phyloP scores from a whole-genome alignment of 2,113 vertebrate genomes.

The Picathartes gymnocephalus region DNA sequence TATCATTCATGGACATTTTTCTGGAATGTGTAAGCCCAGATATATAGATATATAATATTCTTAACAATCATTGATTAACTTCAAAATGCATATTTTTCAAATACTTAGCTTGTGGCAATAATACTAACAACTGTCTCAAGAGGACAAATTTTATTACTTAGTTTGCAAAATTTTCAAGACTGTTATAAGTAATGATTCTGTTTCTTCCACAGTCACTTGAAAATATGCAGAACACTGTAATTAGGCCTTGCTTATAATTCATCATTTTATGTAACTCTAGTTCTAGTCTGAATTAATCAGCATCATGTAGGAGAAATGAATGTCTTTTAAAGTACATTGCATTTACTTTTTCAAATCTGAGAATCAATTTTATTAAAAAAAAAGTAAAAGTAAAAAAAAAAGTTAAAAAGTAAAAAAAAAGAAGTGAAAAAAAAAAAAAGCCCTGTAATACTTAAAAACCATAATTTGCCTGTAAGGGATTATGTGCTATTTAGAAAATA shows the following conservation, averaged over 20 bases:
- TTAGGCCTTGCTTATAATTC: not conserved
- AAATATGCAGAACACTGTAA: not conserved
- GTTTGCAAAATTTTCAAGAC: not conserved
- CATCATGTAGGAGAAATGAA: not conserved
- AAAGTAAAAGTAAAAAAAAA: not conserved
- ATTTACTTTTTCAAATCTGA: not conserved
- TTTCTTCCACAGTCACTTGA: not conserved
- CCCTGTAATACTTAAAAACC: not conserved
- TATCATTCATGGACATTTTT: not conserved
- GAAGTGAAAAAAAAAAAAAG: too few relatives aligned
- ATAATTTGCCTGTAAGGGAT: not conserved
- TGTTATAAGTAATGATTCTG: not conserved
- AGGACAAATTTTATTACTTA: not conserved
- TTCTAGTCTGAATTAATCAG: not conserved
- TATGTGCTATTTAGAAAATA: not conserved
- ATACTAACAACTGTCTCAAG: not conserved
- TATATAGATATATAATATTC: not conserved
- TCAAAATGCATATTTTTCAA: not conserved
- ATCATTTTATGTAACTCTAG: not conserved
- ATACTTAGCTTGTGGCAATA: not conserved
- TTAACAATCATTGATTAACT: not conserved
- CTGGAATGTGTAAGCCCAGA: not conserved
- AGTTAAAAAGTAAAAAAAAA: not conserved
- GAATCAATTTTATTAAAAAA: not conserved
- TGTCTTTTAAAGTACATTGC: not conserved